Evolutionary conservation across 2,888 invertebrate genomes (phyloP), one percentile per base, ranked within the genome.

Genomic region (Tethea ocularis): DNA sequence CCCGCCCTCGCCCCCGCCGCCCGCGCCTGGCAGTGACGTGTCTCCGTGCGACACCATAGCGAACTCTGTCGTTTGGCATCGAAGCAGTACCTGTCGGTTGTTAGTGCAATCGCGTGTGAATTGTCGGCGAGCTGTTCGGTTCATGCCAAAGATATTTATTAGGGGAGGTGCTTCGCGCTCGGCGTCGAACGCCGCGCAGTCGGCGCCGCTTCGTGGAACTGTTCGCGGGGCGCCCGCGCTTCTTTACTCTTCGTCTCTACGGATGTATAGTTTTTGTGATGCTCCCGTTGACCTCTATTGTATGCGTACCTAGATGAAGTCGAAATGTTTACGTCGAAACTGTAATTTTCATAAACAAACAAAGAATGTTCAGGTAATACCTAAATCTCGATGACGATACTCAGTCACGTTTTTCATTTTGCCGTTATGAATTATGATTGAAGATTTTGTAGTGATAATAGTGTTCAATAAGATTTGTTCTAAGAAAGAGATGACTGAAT

Each of bases 61-160:
- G 71, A 70, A 79, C 80, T 75, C 72, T 57, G 53, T 46, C 41
- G 71, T 81, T 83, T 79, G 83, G 83, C 85, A 82, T 81, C 74
- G 75, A 77, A 83, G 84, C 86, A 80, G 82, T 84, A 78, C 82
- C 82, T 79, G 71, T 78, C 77, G 80, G 76, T 79, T 79, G 82
- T 77, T 71, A 77, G 83, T 83, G 83, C 82, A 71, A 81, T 80
- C 87, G 87, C 84, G 87, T 83, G 86, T 84, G 86, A 81, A 76
- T 84, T 86, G 85, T 83, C 87, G 82, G 84, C 85, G 87, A 88
- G 84, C 85, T 79, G 86, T 83, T 86, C 89, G 87, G 89, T 90
- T 91, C 91, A 92, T 92, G 92, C 92, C 92, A 93, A 93, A 93
- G 92, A 93, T 93, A 92, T 91, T 92, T 92, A 91, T 91, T 91